Base-by-base conservation (phyloP, 2,888 invertebrate species). In the Dioctria linearis region DNA sequence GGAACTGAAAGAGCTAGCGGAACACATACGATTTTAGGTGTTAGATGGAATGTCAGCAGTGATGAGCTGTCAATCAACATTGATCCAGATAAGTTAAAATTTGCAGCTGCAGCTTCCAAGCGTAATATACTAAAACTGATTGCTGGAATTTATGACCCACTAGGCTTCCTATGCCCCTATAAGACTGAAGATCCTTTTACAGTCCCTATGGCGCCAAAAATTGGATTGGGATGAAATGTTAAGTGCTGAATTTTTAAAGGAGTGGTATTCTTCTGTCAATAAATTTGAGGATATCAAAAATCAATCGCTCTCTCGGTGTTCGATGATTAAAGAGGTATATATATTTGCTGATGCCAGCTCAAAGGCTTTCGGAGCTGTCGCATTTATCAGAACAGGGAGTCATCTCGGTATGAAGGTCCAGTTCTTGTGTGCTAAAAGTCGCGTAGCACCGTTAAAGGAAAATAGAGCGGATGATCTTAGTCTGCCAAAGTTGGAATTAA, bases 21-120 rank as follows among this genome's bases (percentile, higher is more conserved):
- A 11, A 51, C 42, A 2, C 42, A 73, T 25, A 42, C 40, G 49
- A 57, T 73, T 57, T 42, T 73, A n/a, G 73, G 73, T 5, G 39
- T 73, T 1, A 25, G 9, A 54, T 73, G 57, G 57, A 51, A 54
- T 49, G 49, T 73, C 4, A 40, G 40, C 49, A 54, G 46, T 5
- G 73, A 73, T 73, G 73, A 73, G 11, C 6, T 73, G 40, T 51
- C 51, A 8, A 73, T 54, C 9, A 54, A 51, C 37, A 57, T 73
- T 11, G 49, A 73, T 9, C 51, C 25, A 39, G n/a, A 5, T 59
- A 59, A 59, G 59, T 13, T 59, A 59, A 13, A 13, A 59, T 59
- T 59, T n/a, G 2, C 11, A 5, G 25, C 11, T 13, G 42, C 25
- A 25, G 25, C 25, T 25, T 25, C 73, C 9, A 73, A 73, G 49